Evolutionary conservation across 64 coral and sea anemone species (phyloP).

Genomic region (Pocillopora verrucosa): DNA sequence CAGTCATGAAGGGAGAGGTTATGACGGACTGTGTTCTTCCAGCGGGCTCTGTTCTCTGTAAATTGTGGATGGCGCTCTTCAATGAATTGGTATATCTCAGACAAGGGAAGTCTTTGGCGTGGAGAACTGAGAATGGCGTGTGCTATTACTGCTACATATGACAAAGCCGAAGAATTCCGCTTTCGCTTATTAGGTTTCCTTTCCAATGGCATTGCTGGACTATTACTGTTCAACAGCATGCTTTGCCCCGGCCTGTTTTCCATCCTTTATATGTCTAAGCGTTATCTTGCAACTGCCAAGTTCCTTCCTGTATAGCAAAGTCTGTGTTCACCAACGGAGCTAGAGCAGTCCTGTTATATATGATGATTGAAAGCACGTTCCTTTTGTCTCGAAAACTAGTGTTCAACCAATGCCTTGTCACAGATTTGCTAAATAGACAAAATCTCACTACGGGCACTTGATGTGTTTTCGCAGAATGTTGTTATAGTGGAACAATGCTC

Average conservation of each 20-base stretch:
- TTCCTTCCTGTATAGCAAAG: background rate
- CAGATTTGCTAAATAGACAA: background rate
- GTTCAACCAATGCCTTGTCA: conserved; percentile 8
- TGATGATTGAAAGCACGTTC: background rate
- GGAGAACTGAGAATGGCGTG: conserved; percentile 22
- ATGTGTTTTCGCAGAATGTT: background rate
- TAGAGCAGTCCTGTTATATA: background rate
- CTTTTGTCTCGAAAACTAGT: conserved; percentile 35
- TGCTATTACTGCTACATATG: conserved; percentile 14
- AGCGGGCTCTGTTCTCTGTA: conserved; percentile 12
- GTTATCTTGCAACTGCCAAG: background rate
- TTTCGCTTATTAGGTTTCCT: conserved; percentile 9
- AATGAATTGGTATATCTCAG: conserved; percentile 28
- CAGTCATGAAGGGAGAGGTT: conserved; percentile 28
- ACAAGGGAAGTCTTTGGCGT: background rate
- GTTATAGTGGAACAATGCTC: background rate
- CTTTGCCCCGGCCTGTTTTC: background rate
- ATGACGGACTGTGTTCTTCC: conserved; percentile 45
- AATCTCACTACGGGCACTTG: background rate
- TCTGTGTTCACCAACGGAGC: background rate
- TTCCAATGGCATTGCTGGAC: background rate
- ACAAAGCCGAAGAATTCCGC: conserved; percentile 7
- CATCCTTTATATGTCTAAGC: background rate
- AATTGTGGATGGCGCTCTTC: conserved; percentile 4
- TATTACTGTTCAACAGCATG: background rate